Evolutionary conservation across 2,113 vertebrate species (phyloP), one percentile per base, ranked within the genome.

Genomic region (Strix uralensis): DNA sequence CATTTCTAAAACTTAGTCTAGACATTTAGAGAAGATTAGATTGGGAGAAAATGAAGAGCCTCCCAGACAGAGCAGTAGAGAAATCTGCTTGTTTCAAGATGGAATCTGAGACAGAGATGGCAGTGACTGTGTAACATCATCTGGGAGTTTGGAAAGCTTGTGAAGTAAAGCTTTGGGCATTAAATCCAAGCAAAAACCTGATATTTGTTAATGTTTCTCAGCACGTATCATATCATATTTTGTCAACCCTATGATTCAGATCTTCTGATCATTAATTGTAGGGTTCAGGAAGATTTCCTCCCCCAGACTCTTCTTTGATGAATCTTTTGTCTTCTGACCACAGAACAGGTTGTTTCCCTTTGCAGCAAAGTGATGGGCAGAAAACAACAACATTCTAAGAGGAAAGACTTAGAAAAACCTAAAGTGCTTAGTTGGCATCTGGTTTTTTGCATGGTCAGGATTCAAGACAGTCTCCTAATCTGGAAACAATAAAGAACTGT

Each of bases 11-110:
- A 95, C 84, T 67, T 84, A 72, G 92, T 95, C 93, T 96, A 96
- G 96, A 96, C 90, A 82, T 61, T 38, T 57, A 62, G 49, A 97
- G 86, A 79, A 84, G 93, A 96, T 96, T 90, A 94, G 82, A 87
- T 5, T 85, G 57, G 44, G 49, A 92, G 65, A 83, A 62, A 86
- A 73, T 15, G 36, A 25, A 66, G 51, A 78, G 22, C 19, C 9
- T 73, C n/a, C 61, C 81, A 89, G 85, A 67, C 29, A 84, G 20
- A 86, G 44, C 10, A 74, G 36, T 0, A 58, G 57, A 52, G 42
- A 95, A 94, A 93, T 66, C 74, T 52, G 3, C 81, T 79, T 91
- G 40, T 90, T 73, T 72, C 57, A 79, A 36, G 52, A 66, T 10
- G 29, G 26, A 67, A 15, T 6, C 47, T 81, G 57, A 55, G 20